Evolutionary conservation across 2,888 invertebrate genomes (phyloP), one percentile per base, ranked within the genome.

Genomic region (Ypsolopha sequella): DNA sequence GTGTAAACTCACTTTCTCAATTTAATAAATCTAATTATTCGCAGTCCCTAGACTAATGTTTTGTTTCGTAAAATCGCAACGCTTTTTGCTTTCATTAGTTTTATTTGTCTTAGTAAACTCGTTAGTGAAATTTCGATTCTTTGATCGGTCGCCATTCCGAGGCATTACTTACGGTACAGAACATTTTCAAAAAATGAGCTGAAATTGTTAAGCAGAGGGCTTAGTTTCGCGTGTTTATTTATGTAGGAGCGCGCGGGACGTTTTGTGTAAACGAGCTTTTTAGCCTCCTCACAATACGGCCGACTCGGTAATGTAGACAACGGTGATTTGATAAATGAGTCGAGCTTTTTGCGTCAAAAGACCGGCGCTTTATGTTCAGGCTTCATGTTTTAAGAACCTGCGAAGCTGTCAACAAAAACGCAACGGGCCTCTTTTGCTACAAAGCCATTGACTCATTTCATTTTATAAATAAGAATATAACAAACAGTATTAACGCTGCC

Each of bases 251-350:
- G 49, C 10, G 24, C 33, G 33, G 24, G 63, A 57, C 51, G 65
- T 71, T 76, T 73, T 75, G 68, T 68, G 66, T 67, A 68, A 66
- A 70, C 46, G 56, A 70, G 74, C 77, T 78, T 77, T 78, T 78
- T 74, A 76, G 73, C 76, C 70, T 68, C 63, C 65, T 76, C 72
- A 77, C 75, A 76, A 76, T 75, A 75, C 70, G 70, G 64, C 63
- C 68, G 64, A 59, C 66, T 63, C 70, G 65, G 71, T 77, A 74
- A 76, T 76, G 76, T 76, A 78, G 77, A 76, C 77, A 77, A 73
- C 76, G 70, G 74, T 76, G 75, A 78, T 78, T 79, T 80, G 76
- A 78, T 80, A 78, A 80, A 79, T 78, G 77, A 78, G 70, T 66
- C 59, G 72, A 74, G 74, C 60, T 75, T 75, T 76, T 73, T 68